These are phyloP conservation scores for Leptatherina wallacei DNA, from an alignment of 2,797 vertebrate species.

Conservation along the genomic window DNA sequence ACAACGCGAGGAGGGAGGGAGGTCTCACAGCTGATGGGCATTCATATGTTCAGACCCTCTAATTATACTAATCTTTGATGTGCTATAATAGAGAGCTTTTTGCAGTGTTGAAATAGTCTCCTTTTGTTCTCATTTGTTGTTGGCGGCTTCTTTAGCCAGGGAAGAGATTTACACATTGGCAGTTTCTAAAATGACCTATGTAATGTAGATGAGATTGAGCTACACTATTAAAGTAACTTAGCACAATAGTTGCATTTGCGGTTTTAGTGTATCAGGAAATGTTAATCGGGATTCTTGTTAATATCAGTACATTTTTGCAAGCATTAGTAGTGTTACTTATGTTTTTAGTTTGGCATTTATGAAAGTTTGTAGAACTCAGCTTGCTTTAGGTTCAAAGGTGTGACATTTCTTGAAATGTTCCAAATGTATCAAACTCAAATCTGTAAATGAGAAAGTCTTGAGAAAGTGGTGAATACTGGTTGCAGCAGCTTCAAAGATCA, in stretches of 20 bases:
- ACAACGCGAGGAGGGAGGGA: constrained; percentile 6
- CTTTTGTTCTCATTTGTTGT: neutral
- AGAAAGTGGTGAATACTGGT: no score
- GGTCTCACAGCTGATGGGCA: constrained; percentile 50
- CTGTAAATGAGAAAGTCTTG: no score
- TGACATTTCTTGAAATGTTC: constrained; percentile 3
- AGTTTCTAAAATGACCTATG: constrained; percentile 52
- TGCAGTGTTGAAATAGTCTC: constrained; percentile 37
- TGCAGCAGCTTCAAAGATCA: no score
- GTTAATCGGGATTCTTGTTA: neutral
- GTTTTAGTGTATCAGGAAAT: neutral
- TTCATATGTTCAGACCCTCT: constrained; percentile 61
- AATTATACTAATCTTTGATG: constrained; percentile 62
- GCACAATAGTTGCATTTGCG: neutral
- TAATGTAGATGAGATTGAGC: constrained; percentile 20
- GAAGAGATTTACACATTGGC: constrained; percentile 66
- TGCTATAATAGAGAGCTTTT: constrained; percentile 44
- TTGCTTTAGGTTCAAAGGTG: constrained; percentile 12
- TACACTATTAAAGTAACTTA: constrained; percentile 27
- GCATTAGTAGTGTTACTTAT: no score
- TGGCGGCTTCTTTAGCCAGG: constrained; percentile 20
- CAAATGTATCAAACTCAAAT: neutral
- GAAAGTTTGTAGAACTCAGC: neutral
- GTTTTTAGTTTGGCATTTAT: neutral
- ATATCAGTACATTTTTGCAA: neutral